A percentile compares a stretch with the other conserved stretches of the same genome.
These are phyloP conservation scores for Buphagus erythrorhynchus DNA, from an alignment of 2,797 vertebrate genomes.

Conservation along the genomic window DNA sequence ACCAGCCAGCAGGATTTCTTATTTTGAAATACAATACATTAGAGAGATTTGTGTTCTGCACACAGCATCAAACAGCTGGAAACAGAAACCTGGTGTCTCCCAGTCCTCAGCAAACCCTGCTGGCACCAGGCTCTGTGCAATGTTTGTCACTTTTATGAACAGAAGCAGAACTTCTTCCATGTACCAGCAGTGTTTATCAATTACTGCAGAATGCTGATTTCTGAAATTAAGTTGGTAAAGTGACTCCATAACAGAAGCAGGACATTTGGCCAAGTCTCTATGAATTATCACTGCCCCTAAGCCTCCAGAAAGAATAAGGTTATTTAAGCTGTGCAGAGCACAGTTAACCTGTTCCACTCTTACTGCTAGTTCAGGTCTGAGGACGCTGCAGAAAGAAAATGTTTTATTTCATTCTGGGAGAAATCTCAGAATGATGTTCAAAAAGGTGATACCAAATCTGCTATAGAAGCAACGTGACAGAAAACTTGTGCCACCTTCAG, in stretches of 20 bases:
- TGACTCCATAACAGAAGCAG: not conserved
- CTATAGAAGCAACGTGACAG: fast-evolving
- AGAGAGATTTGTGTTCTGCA: not conserved
- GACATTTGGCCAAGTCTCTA: not conserved
- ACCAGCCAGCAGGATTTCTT: not conserved
- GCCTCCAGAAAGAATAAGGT: not conserved
- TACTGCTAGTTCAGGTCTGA: not conserved
- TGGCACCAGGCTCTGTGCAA: not conserved
- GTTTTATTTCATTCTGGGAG: not conserved
- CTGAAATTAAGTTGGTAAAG: not conserved
- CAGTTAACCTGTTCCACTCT: not conserved
- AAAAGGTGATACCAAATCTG: not conserved
- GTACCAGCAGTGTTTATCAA: not conserved
- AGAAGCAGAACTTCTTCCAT: not conserved
- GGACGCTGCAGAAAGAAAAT: not conserved
- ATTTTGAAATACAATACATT: not conserved
- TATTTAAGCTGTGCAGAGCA: not conserved
- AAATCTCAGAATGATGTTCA: not conserved
- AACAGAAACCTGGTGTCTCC: not conserved
- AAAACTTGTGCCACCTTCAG: not conserved
- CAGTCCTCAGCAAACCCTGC: not conserved
- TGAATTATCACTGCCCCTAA: not conserved
- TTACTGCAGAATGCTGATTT: not conserved
- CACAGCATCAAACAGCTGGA: not conserved
- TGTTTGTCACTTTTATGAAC: not conserved